Evolutionary conservation across 92 coral and sea anemone genomes (phyloP), one percentile per base, ranked within the genome.

Genomic region (Epizoanthus rinbou): DNA sequence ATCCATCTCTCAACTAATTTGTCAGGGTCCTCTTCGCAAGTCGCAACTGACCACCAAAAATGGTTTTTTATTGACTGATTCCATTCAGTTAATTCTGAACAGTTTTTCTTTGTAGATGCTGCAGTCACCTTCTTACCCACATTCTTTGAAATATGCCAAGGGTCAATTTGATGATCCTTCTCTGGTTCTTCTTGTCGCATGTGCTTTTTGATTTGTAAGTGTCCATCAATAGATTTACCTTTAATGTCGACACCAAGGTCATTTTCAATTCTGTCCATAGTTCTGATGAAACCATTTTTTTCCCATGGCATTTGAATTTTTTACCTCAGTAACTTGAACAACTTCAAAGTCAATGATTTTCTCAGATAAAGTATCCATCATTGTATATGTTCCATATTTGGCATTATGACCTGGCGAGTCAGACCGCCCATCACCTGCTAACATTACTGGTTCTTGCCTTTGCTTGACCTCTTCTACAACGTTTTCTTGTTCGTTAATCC

Each of bases 31-130:
- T 5, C 21, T 17, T 58, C 64, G 17, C 64, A 58, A 21, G 64
- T 58, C 17, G 64, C 64, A 58, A 58, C 64, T 17, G 21, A 58
- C 21, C 64, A 58, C 64, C 64, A 58, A 14, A 58, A 14, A 17
- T 58, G 64, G 5, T 58, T 58, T 8, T 58, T 58, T 58, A 58
- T 16, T 21, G 39, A 64, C 47, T 76, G 33, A 14, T 19, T 76
- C 82, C 69, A 76, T 66, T 76, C 64, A 6, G 33, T 5, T n/a
- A 79, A 2, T 23, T 39, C 84, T 22, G 22, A 50, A 8, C 74
- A 37, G 28, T 53, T 57, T 52, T 64, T 62, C 64, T 14, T 58
- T 50, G 63, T 71, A 6, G 54, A 39, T 53, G 57, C 84, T 58
- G 64, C 56, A 3, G 52, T 13, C 11, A 62, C 57, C 74, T 80